phyloP scores from a whole-genome alignment of 2,888 invertebrate genomes.

The Melieria crassipennis region DNA sequence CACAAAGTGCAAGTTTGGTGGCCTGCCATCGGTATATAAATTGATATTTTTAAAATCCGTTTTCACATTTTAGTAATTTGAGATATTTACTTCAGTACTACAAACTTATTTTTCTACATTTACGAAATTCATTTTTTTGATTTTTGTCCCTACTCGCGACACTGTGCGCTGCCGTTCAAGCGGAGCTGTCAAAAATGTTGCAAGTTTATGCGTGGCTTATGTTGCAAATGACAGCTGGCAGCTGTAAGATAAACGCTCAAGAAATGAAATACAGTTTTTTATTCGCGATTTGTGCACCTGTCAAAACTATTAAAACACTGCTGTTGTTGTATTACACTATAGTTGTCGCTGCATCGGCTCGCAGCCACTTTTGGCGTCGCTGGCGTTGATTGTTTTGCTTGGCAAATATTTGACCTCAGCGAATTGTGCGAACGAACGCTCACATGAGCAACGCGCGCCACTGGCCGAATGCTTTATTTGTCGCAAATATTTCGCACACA shows the following conservation, averaged over 20 bases:
- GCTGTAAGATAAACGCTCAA: slow-evolving; percentile 22
- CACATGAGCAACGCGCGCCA: too few relatives aligned
- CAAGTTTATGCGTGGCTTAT: slow-evolving; percentile 21
- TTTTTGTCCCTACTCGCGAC: too few relatives aligned
- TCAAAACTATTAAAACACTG: slow-evolving; percentile 16
- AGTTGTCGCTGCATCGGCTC: slow-evolving; percentile 1
- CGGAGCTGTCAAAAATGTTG: neutral
- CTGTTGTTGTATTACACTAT: neutral
- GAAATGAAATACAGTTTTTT: slow-evolving; percentile 9
- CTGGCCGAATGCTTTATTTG: neutral
- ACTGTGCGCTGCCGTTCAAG: neutral
- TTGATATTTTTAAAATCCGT: too few relatives aligned
- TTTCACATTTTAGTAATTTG: too few relatives aligned
- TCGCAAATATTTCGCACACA: neutral
- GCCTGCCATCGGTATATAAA: too few relatives aligned
- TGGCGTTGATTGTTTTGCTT: slow-evolving; percentile 9
- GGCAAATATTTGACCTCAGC: slow-evolving; percentile 2
- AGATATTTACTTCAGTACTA: too few relatives aligned
- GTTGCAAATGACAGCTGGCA: slow-evolving; percentile 41
- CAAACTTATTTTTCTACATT: too few relatives aligned
- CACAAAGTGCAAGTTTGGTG: too few relatives aligned
- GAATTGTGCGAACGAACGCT: neutral
- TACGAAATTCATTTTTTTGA: too few relatives aligned
- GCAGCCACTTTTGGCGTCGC: neutral
- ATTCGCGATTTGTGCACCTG: slow-evolving; percentile 28